Base-by-base conservation (phyloP, 2,888 invertebrate species). In the Hyles lineata region DNA sequence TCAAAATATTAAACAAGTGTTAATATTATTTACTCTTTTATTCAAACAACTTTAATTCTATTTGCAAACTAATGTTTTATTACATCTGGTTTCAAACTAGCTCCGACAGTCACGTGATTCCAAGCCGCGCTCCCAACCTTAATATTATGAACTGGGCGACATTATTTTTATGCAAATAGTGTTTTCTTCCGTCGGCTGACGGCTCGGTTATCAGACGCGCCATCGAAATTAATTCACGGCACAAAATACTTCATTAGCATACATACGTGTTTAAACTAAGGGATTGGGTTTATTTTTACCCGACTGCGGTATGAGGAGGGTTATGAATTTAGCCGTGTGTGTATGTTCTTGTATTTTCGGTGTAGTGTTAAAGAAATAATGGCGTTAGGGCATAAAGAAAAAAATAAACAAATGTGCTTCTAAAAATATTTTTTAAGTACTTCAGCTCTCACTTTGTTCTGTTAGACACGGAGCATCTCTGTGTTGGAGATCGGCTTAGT, bases 151-250 rank as follows among this genome's bases (percentile, higher is more conserved):
- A n/a, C n/a, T 17, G 55, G n/a, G 21, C 35, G 21, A 43, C 63
- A 8, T 43, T 23, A 43, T 35, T 67, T 43, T 9, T 25, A 67
- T 67, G 67, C 50, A 67, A 67, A 67, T 67, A 50, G 50, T 50
- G 23, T 55, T 55, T 50, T 67, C 50, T 67, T 67, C 50, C 50
- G 43, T 5, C 67, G 67, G 43, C 21, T 67, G 67, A 67, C 43
- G 62, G 62, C n/a, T 32, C 62, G 67, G 43, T 15, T 67, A 67
- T 67, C 67, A 17, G n/a, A n/a, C 50, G 63, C 9, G 63, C 50
- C 23, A 67, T 67, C 67, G 67, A 67, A 67, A 67, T 67, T 67
- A 67, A 67, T 50, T 35, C 21, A 50, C 23, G 50, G 15, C 43
- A 23, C 50, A 23, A 50, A 67, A 67, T 67, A 43, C 15, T 23